Base-by-base conservation (phyloP, 1,140 invertebrate species). In the Anastrepha obliqua region DNA sequence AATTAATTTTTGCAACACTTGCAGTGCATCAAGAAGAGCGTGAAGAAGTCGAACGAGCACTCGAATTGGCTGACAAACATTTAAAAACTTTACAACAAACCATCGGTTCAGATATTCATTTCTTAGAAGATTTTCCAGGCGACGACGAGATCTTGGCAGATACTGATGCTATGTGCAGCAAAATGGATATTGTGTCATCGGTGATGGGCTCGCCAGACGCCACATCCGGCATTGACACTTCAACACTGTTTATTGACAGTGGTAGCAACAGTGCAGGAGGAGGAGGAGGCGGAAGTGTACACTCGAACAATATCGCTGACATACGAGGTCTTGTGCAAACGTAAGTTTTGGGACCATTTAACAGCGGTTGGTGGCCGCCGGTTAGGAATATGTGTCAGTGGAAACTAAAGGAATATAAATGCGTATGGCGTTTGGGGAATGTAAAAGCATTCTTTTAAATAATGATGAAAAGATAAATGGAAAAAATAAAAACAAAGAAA, bases 1-100 rank as follows among this genome's bases (percentile, higher is more conserved):
- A 29, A 29, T 29, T n/a, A n/a, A n/a, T n/a, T n/a, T n/a, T n/a
- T n/a, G n/a, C n/a, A n/a, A n/a, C 17, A n/a, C n/a, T 93, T 93
- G 1, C 89, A 96, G 96, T 96, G 93, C 96, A 96, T 55, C 95
- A 96, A 90, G 97, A 97, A 90, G 97, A 98, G 92, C 96, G 96
- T 59, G 97, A 97, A 89, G 97, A 97, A 91, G 93, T 98, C 89
- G 97, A 97, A 92, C 95, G 97, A 78, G 97, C 97, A 9, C 93
- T 98, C 67, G 97, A 97, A 89, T 96, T 96, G 20, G 97, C 97
- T 67, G 95, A 97, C 90, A 96, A 96, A 91, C 96, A 96, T 90
- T 95, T 96, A n/a, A 95, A 96, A 90, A 96, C 95, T 88, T 93
- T 97, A 89, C 96, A 96, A 91, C 96, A 96, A 93, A 94, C 96